Evolutionary conservation across 2,888 invertebrate genomes (phyloP).

Genomic region (Neoaliturus tenellus): DNA sequence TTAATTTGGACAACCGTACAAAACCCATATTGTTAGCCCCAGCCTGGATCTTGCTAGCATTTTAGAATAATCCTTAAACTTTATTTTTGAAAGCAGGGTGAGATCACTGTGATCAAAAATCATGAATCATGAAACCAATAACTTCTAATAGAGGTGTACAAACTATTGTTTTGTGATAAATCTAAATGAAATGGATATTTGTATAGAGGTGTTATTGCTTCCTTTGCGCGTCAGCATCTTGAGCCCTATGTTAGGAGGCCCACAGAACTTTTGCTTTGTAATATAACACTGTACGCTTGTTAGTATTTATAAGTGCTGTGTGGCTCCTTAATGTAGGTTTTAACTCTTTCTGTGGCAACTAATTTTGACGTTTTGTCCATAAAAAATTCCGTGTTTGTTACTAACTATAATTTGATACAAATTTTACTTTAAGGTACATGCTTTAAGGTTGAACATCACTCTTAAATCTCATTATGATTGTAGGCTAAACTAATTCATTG

Average conservation of each 20-base stretch:
- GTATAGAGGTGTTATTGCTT: slow-evolving; percentile 14
- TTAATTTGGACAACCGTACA: too few species aligned
- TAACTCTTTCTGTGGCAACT: not conserved
- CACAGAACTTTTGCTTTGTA: slow-evolving; percentile 25
- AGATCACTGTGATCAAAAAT: slow-evolving; percentile 38
- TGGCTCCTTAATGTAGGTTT: slow-evolving; percentile 10
- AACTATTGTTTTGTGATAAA: slow-evolving; percentile 34
- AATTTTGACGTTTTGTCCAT: not conserved
- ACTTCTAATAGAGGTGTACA: slow-evolving; percentile 19
- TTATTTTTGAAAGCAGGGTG: slow-evolving; percentile 33
- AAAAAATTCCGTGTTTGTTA: too few species aligned
- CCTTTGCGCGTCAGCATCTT: not conserved
- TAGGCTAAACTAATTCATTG: too few species aligned
- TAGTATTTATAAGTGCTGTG: slow-evolving; percentile 39
- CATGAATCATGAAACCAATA: slow-evolving; percentile 17
- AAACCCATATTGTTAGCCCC: too few species aligned
- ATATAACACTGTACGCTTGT: slow-evolving; percentile 46
- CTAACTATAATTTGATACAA: too few species aligned
- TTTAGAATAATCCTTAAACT: not conserved
- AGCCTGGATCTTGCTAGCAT: too few species aligned
- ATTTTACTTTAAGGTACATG: too few species aligned
- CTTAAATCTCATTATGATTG: too few species aligned
- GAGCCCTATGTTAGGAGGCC: not conserved
- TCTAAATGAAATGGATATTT: not conserved
- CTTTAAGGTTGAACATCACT: too few species aligned